Base-by-base conservation (phyloP, 2,888 invertebrate genomes). In the Leptinotarsa peninsularis region DNA sequence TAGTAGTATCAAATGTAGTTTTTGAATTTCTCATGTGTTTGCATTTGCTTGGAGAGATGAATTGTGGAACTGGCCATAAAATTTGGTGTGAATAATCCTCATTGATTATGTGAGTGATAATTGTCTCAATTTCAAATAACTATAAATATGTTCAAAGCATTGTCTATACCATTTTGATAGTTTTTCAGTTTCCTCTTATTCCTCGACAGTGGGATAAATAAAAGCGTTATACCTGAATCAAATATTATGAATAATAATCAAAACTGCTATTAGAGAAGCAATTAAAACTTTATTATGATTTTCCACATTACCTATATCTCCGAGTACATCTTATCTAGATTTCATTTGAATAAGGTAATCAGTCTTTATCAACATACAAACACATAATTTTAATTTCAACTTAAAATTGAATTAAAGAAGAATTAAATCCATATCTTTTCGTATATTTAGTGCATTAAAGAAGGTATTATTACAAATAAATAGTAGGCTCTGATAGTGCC, bases 401-500 rank as follows among this genome's bases (percentile, higher is more conserved):
- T 80, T 78, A 79, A 82, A 82, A 82, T 81, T 81, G 81, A 82
- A 82, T 82, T 82, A 82, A 80, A 80, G 74, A 76, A 54, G 73
- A 71, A 79, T 77, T 79, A 79, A 74, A 76, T 63, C 82, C 81
- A 56, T 69, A 69, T 69, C 69, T 69, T 56, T 56, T 81, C 82
- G 81, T 81, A 78, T 80, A 82, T 83, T 84, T 84, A 83, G 81
- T 79, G 83, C 82, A 85, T 84, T 84, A 85, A 81, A 82, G 84
- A 83, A 83, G 84, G 84, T 86, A 85, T 86, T 83, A 85, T 86
- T 85, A 85, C 85, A 82, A 82, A 83, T 84, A 85, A 85, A 84
- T 85, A 84, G 81, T 83, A 81, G 80, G 76, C 79, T 78, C 73
- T 79, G 80, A 78, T 79, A 76, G 74, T 76, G 76, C 79, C 81